Evolutionary conservation across 1,140 invertebrate genomes (phyloP), one percentile per base, ranked within the genome.

Genomic region (Globodera rostochiensis): DNA sequence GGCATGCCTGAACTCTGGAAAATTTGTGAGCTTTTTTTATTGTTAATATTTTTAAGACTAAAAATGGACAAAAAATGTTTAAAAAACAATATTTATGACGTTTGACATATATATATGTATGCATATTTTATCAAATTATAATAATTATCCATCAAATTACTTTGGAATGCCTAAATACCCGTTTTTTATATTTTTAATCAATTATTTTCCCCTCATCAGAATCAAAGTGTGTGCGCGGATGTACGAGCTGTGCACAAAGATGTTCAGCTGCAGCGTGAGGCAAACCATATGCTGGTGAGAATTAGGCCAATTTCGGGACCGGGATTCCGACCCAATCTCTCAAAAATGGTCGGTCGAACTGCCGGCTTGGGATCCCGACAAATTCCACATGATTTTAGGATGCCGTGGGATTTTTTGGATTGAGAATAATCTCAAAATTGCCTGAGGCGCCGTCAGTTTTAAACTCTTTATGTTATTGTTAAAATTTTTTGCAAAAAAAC

Each of bases 231-330:
- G 49, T 88, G 87, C 74, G 57, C 71, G 11, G 78, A 86, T 74
- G 50, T 87, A 8, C 74, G 66, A 67, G 71, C 74, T 45, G 77
- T 87, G 8, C 77, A 84, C 49, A 57, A 77, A 13, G 84, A 87
- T 80, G 73, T 78, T 46, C 79, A 85, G 70, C 67, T 87, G n/a
- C 86, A 87, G 57, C 45, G 53, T 4, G 80, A 80, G 25, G 81
- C 77, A 25, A 78, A 78, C 13, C 64, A 69, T 69, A 25, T 78
- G 50, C 47, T 78, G 77, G 77, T 78, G 25, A 77, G 74, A 36
- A 36, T 46, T 21, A 19, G 19, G n/a, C 9, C 67, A 70, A 70
- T 70, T n/a, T 36, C 36, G 36, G 36, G 3, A 36, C 25, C 2
- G 25, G 25, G 25, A 36, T 36, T 2, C 25, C 25, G 25, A 2